These are phyloP conservation scores for Magallana ariakensis DNA, from an alignment of 1,140 invertebrate genomes.

Conservation along the genomic window DNA sequence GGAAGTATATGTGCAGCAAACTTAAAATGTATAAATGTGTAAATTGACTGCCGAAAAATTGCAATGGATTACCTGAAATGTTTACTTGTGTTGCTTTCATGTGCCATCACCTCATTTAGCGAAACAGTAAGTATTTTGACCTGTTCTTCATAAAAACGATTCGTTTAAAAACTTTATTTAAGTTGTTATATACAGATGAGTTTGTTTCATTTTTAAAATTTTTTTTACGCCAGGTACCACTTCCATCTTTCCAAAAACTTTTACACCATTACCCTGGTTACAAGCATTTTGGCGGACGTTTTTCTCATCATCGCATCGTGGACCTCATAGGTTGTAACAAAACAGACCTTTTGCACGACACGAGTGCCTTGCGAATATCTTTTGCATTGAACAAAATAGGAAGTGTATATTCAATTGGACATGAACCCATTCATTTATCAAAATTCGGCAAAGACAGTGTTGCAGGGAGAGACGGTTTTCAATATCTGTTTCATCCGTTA, in stretches of 20 bases:
- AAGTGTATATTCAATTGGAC: constrained; percentile 70
- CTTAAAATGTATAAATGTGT: background rate
- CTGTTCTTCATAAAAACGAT: no score
- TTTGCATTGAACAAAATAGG: constrained; percentile 74
- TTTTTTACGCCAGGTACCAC: constrained; percentile 66
- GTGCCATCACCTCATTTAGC: background rate
- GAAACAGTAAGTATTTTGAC: constrained; percentile 4
- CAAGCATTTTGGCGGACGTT: constrained; percentile 72
- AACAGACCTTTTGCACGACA: constrained; percentile 69
- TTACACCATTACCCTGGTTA: constrained; percentile 73
- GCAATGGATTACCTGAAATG: background rate
- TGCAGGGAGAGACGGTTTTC: constrained; percentile 63
- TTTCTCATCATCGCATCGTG: constrained; percentile 68
- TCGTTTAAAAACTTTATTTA: no score
- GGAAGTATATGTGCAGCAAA: background rate
- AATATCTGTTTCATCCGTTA: constrained; percentile 76
- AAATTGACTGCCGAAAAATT: background rate
- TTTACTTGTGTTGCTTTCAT: background rate
- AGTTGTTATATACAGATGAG: no score
- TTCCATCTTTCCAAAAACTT: constrained; percentile 69
- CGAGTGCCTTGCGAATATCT: constrained; percentile 75
- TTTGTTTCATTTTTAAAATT: constrained; percentile 8
- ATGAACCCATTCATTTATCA: constrained; percentile 67
- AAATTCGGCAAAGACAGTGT: constrained; percentile 74
- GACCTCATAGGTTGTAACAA: constrained; percentile 61